Conservation (phyloP, 2,888 invertebrate genomes). For the Syrista parreyssii region DNA sequence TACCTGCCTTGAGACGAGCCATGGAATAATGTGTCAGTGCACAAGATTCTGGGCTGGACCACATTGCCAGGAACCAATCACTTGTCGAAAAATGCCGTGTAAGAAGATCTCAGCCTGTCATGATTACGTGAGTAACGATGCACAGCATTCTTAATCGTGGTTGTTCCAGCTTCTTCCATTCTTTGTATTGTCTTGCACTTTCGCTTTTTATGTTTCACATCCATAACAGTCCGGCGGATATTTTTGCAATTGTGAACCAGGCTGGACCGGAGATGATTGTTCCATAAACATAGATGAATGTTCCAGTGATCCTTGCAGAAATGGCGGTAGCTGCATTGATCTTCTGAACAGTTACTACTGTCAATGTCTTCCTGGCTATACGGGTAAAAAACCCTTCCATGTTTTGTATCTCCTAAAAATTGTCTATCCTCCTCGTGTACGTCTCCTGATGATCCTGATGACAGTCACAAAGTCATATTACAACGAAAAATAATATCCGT, state of each 20-base stretch:
- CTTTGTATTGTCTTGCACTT: not conserved
- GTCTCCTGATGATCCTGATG: not conserved
- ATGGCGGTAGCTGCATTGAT: slow-evolving; percentile 74
- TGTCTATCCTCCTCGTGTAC: not conserved
- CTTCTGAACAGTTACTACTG: slow-evolving; percentile 70
- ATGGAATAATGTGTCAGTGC: slow-evolving; percentile 53
- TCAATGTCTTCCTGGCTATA: slow-evolving; percentile 71
- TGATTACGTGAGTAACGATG: slow-evolving; percentile 72
- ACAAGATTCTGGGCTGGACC: slow-evolving; percentile 57
- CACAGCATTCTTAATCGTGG: not conserved
- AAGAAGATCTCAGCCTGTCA: slow-evolving; percentile 72
- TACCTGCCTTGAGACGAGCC: slow-evolving; percentile 59
- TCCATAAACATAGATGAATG: slow-evolving; percentile 71
- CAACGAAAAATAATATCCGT: not conserved
- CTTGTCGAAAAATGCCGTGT: slow-evolving; percentile 70
- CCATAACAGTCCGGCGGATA: slow-evolving; percentile 68
- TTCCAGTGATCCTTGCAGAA: slow-evolving; percentile 72
- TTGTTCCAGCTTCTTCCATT: not conserved
- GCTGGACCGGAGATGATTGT: slow-evolving; percentile 75
- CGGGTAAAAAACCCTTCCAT: slow-evolving; percentile 60
- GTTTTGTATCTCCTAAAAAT: not conserved
- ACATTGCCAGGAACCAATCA: slow-evolving; percentile 66
- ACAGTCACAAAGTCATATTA: not conserved
- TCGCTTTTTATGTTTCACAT: slow-evolving; percentile 9
- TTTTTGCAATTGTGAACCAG: slow-evolving; percentile 78